Percentiles rank a stretch among this genome's conserved stretches.
These are phyloP conservation scores for Plestiodon gilberti DNA, from an alignment of 2,113 vertebrate genomes.

Conservation along the genomic window DNA sequence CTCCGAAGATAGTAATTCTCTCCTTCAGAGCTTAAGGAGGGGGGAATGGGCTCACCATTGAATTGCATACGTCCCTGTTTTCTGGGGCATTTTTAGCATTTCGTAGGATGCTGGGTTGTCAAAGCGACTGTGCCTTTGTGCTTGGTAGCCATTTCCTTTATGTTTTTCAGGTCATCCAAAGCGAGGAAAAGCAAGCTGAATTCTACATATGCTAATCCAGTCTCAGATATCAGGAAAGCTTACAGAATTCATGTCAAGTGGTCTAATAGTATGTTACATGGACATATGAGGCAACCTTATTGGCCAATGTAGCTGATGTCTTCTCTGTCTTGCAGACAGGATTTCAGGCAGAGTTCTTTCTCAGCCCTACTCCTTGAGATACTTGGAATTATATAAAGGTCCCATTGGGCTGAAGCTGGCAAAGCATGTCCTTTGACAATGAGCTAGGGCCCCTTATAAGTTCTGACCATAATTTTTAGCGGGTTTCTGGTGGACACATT, in stretches of 20 bases:
- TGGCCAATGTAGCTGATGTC: background rate
- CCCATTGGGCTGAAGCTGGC: background rate
- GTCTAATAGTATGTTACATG: background rate
- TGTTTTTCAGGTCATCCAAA: background rate
- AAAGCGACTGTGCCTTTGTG: background rate
- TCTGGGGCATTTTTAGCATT: conserved; percentile 41
- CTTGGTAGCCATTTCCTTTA: background rate
- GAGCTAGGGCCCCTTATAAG: background rate
- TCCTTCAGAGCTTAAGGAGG: conserved; percentile 35
- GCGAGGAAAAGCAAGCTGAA: background rate
- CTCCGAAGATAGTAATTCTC: conserved; percentile 51
- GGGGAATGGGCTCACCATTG: conserved; percentile 55
- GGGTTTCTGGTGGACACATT: background rate
- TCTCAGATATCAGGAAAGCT: background rate
- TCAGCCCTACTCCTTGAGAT: background rate
- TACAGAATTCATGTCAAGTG: background rate
- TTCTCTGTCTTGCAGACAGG: background rate
- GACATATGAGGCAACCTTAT: background rate
- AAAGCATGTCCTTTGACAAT: background rate
- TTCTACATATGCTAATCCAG: background rate
- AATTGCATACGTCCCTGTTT: conserved; percentile 45
- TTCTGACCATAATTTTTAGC: background rate
- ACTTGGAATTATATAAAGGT: background rate
- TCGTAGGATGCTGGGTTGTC: conserved; percentile 7
- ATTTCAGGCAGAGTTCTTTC: background rate